phyloP scores from a whole-genome alignment of 2,888 invertebrate genomes.

The Caenorhabditis sp. region DNA sequence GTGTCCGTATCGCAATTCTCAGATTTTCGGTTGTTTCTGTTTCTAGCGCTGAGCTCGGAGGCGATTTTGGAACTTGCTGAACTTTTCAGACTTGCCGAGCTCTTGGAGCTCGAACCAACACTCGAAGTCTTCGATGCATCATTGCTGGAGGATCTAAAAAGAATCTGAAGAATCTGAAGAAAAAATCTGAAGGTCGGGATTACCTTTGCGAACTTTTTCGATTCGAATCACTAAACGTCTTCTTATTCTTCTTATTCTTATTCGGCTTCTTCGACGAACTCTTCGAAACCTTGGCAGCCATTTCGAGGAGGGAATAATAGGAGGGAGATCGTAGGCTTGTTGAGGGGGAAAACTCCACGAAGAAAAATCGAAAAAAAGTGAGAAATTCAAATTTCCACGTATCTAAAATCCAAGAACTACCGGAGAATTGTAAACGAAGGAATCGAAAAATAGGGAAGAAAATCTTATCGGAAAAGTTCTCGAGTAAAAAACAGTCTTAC shows the following conservation, averaged over 20 bases:
- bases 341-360: too few relatives aligned
- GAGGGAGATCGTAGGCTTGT: too few relatives aligned
- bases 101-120: not conserved
- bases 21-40: not conserved
- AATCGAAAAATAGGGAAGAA: too few relatives aligned
- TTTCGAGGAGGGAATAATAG: not conserved
- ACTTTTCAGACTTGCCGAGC: not conserved
- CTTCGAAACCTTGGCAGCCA: slow-evolving; percentile 5
- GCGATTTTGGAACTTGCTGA: not conserved
- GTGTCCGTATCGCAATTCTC: slow-evolving; percentile 7
- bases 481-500: too few relatives aligned
- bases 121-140: not conserved
- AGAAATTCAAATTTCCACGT: too few relatives aligned
- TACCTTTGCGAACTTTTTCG: slow-evolving; percentile 3
- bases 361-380: too few relatives aligned
- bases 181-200: not conserved
- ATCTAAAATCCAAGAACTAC: too few relatives aligned
- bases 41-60: too few relatives aligned
- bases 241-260: too few relatives aligned
- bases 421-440: too few relatives aligned
- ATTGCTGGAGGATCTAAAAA: slow-evolving; percentile 13
- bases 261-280: too few relatives aligned
- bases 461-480: too few relatives aligned
- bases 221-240: slow-evolving; percentile 15
- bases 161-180: not conserved